A percentile compares a stretch with the other conserved stretches of the same genome.
These are phyloP conservation scores for Gastrophysa polygoni DNA, from an alignment of 2,888 invertebrate species.

Conservation along the genomic window DNA sequence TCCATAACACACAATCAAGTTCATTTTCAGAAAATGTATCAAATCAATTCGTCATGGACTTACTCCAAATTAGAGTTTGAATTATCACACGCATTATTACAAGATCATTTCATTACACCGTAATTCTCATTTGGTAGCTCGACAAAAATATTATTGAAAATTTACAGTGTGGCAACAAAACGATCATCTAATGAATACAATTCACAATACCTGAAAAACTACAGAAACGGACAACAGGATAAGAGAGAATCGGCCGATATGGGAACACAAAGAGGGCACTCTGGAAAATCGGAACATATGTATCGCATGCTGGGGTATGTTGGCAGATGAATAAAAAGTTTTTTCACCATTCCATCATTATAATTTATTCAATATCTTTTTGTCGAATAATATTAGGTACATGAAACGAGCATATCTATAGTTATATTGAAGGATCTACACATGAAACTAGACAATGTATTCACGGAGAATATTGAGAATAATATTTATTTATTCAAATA, in stretches of 20 bases:
- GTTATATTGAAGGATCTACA: too few relatives aligned
- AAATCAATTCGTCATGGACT: too few relatives aligned
- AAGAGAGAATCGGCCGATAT: constrained; percentile 21
- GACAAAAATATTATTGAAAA: not conserved
- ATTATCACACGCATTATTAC: not conserved
- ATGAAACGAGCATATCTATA: too few relatives aligned
- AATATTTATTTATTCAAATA: too few relatives aligned
- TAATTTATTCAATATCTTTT: too few relatives aligned
- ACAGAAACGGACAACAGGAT: constrained; percentile 6
- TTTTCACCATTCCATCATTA: too few relatives aligned
- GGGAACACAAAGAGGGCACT: constrained; percentile 21
- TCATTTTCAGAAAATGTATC: too few relatives aligned
- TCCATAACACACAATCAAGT: too few relatives aligned
- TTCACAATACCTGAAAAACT: not conserved
- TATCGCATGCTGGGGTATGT: constrained; percentile 15
- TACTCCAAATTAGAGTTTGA: not conserved
- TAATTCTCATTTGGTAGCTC: too few relatives aligned
- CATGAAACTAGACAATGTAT: too few relatives aligned
- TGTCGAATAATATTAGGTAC: too few relatives aligned
- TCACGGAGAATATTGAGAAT: not conserved
- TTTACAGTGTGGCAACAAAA: constrained; percentile 6
- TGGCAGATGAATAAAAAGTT: constrained; percentile 8
- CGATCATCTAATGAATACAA: not conserved
- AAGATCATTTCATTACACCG: too few relatives aligned
- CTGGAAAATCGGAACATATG: constrained; percentile 17